Base-by-base conservation (phyloP, 2,113 vertebrate genomes). In the Macquaria australasica region DNA sequence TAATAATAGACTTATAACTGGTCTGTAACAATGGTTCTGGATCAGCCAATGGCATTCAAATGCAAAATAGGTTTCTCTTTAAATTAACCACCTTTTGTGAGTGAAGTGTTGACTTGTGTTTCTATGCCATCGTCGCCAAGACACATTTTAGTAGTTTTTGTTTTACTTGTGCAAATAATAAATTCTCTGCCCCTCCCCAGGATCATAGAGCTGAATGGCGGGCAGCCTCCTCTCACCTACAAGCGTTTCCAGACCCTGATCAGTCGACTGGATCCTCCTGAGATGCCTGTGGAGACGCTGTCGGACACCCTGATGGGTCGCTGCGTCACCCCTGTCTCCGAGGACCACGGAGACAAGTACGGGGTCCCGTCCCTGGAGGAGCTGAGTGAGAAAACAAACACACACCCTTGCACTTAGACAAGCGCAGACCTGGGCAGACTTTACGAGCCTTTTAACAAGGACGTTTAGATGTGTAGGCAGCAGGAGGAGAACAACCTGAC, bases 191-290 rank as follows among this genome's bases (percentile, higher is more conserved):
- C 25, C 60, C 5, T 82, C 73, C 41, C 8, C 69, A 96, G 95
- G 81, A 95, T 96, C 84, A 96, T 95, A 8, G 95, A 96, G 83
- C 90, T 96, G 74, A 96, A 96, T 4, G 94, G 94, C 0, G 90
- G 93, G 1, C 96, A 96, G 89, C 95, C 96, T 63, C 95, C 95
- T 18, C 94, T 96, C 59, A 96, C 96, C 51, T 96, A 96, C 89
- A 96, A 96, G 84, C 95, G 95, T 85, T 96, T 96, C 94, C 96
- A 96, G 91, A 95, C 95, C 10, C 92, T 96, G 14, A 94, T 96
- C 79, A 96, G 95, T 62, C 94, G 93, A 5, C 85, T 96, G 90
- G 95, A 96, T 68, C 96, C 95, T 48, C 95, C 95, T 0, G 95
- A 96, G 87, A 87, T 93, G 94, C 95, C 95, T 0, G 94, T 92